Evolutionary conservation across 2,797 vertebrate species (phyloP), one percentile per base, ranked within the genome.

Genomic region (Ispidina lecontei): DNA sequence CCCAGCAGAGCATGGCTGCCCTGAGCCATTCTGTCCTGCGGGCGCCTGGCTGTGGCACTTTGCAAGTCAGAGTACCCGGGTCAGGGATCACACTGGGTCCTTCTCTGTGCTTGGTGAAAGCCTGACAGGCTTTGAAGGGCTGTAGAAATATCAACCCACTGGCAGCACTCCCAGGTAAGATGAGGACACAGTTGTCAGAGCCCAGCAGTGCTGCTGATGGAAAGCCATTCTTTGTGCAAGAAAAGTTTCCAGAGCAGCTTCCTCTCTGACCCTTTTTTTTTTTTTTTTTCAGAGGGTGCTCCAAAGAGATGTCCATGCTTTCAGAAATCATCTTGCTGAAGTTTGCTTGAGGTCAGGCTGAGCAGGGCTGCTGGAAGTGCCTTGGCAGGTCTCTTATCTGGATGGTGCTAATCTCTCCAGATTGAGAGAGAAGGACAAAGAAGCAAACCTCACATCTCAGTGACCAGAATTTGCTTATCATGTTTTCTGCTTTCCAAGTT

Each of bases 41-140:
- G 26, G 25, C 0, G 2, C 41, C 17, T 0, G 3, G 55, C 55
- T 23, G 18, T 1, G 5, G 31, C 75, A 17, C 2, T 0, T 25
- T n/a, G 18, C 23, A 6, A 4, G 25, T 1, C 0, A 0, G 35
- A 18, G 44, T 14, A n/a, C 51, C 29, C 0, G 0, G 55, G 63
- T 22, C n/a, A 59, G 64, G 64, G 65, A 23, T 54, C 29, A 3
- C 0, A 6, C 10, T 8, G 82, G 35, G 62, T 6, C 17, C 29
- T 70, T 64, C 28, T 47, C 85, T 58, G 33, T 41, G 76, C 3
- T 2, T 35, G 63, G 6, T 12, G 25, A 25, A 35, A 83, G 43
- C 39, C 80, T 46, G 88, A 41, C 83, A 56, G 55, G 3, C 52
- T 60, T 39, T 21, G 64, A 44, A 63, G 58, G 74, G 37, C 76